Evolutionary conservation across 2,113 vertebrate species (phyloP), one percentile per base, ranked within the genome.

Genomic region (Sisor rabdophorus): DNA sequence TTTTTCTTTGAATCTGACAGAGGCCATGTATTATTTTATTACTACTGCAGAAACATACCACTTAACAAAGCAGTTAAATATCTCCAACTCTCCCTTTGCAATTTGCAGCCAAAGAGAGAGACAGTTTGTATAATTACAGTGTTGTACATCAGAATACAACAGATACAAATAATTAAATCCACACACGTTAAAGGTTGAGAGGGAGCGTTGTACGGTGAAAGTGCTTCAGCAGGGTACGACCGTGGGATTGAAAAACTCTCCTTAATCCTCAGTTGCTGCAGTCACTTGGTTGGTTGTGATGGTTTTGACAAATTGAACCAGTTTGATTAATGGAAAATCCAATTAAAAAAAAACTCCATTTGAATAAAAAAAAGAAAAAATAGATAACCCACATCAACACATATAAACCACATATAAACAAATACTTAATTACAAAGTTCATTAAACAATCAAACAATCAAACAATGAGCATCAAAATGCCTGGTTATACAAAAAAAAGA

Each of bases 171-270:
- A 68, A 79, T 56, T 63, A 59, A 60, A 72, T 73, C 63, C 75
- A 85, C 71, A 85, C 53, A 81, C 68, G 81, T 82, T 79, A 81
- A 63, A 70, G 81, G 86, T 85, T 28, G 64, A 79, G 80, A 82
- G 80, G 83, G 81, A 78, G 83, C 71, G 75, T 67, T 68, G 71
- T 78, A 79, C 82, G 84, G 87, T 86, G 84, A 81, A 74, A 80
- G 86, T 84, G 87, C 84, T 89, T 91, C 91, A 92, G 90, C 90
- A 86, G 87, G 76, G 86, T 89, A 88, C 89, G 90, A 93, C 92
- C 78, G 92, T 93, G 92, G 92, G 92, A 93, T 93, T 93, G 90
- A 85, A 89, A 86, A 87, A 80, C 89, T 90, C 89, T 89, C 90
- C 87, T 90, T 87, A 88, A 87, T 89, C 89, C 87, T 88, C 86